Base-by-base conservation (phyloP, 2,888 invertebrate genomes). In the Caenorhabditis sp. region DNA sequence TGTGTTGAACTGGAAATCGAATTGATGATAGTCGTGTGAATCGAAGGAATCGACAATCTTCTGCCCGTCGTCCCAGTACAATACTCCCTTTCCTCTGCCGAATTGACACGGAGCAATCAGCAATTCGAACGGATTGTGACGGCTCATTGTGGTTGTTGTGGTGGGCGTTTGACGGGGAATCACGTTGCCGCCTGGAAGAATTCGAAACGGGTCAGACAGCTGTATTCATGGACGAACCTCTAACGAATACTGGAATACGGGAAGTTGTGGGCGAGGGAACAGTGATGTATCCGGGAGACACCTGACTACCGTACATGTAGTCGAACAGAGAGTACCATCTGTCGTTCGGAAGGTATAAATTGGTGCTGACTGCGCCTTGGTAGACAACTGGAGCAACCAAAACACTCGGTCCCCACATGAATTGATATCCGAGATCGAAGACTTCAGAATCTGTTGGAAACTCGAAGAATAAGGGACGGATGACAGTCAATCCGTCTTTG, bases 111-210 rank as follows among this genome's bases (percentile, higher is more conserved):
- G 79, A 15, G 82, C 94, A 0, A 94, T 94, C 6, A 95, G 90
- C 28, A 96, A 92, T 86, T 94, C 94, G 81, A 96, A 93, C 53
- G 94, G 94, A 37, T 94, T 94, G 86, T 94, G 93, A 72, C 95
- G 94, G 55, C 87, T 60, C 18, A 80, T 84, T 2, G 81, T 80
- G 1, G 90, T 90, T 0, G 89, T 91, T 20, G 84, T 68, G 15
- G 68, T 82, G 4, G 90, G 87, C 9, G 82, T 85, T 76, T 92
- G 94, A 81, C 94, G 92, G 15, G 94, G 92, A 61, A 95, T 88
- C n/a, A 95, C 93, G 50, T 93, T 92, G 26, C 95, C 95, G 68
- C 94, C 94, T n/a, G 55, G n/a, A n/a, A n/a, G n/a, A n/a, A n/a
- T n/a, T n/a, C n/a, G n/a, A n/a, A n/a, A n/a, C n/a, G n/a, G n/a